These are phyloP conservation scores for Sympetrum striolatum DNA, from an alignment of 2,888 invertebrate species.

Conservation along the genomic window DNA sequence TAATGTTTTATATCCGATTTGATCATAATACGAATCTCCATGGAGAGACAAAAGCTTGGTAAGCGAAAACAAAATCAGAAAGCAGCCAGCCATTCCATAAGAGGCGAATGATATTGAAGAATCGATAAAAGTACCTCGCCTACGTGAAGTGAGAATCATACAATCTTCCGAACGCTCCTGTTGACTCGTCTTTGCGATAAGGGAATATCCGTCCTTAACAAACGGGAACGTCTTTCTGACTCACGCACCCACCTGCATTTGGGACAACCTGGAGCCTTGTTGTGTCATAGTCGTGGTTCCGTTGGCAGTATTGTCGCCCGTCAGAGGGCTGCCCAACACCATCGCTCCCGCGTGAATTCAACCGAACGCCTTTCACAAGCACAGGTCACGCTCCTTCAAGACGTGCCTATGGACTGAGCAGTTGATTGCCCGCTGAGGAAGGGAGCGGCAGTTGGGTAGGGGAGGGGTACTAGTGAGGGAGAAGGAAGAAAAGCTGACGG, in stretches of 20 bases:
- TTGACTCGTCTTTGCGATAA: not conserved
- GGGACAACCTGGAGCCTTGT: slow-evolving; percentile 15
- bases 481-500: not conserved
- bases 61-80: too few relatives aligned
- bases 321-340: slow-evolving; percentile 24
- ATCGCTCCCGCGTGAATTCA: not conserved
- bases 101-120: too few relatives aligned
- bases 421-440: not conserved
- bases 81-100: too few relatives aligned
- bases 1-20: too few relatives aligned
- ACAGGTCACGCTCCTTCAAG: not conserved
- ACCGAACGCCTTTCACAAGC: not conserved
- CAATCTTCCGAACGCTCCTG: not conserved
- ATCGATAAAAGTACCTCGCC: too few relatives aligned
- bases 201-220: not conserved
- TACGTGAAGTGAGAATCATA: not conserved
- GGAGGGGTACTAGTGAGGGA: not conserved
- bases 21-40: too few relatives aligned
- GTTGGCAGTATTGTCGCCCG: not conserved
- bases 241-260: slow-evolving; percentile 18
- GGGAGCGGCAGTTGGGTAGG: not conserved
- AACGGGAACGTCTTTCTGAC: not conserved
- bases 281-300: not conserved
- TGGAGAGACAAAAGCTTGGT: too few relatives aligned
- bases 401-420: not conserved